Evolutionary conservation across 2,113 vertebrate species (phyloP).

Genomic region (Thalassoma bifasciatum): DNA sequence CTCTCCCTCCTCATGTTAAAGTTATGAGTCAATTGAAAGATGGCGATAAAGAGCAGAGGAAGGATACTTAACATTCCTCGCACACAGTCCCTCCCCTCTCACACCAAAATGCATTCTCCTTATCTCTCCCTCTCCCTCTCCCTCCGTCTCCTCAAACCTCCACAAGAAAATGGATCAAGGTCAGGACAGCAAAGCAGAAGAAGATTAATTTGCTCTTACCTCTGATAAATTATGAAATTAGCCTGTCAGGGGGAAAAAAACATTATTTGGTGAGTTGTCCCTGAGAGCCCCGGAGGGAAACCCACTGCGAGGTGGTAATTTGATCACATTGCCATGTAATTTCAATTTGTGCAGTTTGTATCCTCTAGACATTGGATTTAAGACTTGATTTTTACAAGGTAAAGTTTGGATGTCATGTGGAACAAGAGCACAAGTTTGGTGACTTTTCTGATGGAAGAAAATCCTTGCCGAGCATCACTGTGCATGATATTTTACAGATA

Average conservation of each 20-base stretch:
- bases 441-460: background rate
- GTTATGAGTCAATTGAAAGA: conserved; percentile 63
- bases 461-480: no score
- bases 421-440: background rate
- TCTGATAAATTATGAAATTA: conserved; percentile 80
- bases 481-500: no score
- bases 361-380: conserved; percentile 5
- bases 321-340: conserved; percentile 49
- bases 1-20: conserved; percentile 43
- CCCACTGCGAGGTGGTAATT: conserved; percentile 37
- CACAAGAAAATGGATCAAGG: conserved; percentile 67
- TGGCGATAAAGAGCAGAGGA: conserved; percentile 51
- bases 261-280: conserved; percentile 67
- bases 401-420: background rate
- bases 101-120: conserved; percentile 3
- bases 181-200: conserved; percentile 61
- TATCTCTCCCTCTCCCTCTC: conserved; percentile 13
- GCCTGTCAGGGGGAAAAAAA: conserved; percentile 74
- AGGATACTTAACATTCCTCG: conserved; percentile 41
- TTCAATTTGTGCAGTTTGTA: conserved; percentile 30
- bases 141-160: conserved; percentile 37
- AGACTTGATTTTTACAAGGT: background rate
- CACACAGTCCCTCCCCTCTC: conserved; percentile 22
- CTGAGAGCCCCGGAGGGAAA: conserved; percentile 23
- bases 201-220: conserved; percentile 81